Conservation (phyloP, 1,140 invertebrate species). For the Drosophila aff. region DNA sequence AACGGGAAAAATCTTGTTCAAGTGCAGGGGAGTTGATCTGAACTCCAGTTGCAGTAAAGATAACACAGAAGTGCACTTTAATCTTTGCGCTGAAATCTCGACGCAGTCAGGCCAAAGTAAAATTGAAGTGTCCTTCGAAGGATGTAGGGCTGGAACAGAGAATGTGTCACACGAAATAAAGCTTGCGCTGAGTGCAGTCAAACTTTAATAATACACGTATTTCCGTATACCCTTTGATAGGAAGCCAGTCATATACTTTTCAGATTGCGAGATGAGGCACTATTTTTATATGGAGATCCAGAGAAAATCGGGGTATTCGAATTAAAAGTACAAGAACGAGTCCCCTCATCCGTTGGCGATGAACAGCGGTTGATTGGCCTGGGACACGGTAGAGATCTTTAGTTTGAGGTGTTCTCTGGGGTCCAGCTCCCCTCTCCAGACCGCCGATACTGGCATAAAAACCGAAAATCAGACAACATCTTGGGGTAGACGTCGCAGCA, state of each 20-base stretch:
- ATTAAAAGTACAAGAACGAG: no score
- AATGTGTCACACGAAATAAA: conserved; percentile 40
- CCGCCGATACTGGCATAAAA: conserved; percentile 63
- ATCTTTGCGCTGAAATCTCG: conserved; percentile 78
- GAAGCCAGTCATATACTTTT: no score
- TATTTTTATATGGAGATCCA: background rate
- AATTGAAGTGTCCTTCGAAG: conserved; percentile 66
- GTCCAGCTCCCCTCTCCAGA: conserved; percentile 25
- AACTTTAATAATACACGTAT: background rate
- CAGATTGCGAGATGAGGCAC: no score
- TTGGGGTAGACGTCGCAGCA: conserved; percentile 62
- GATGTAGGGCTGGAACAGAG: background rate
- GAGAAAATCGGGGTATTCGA: background rate
- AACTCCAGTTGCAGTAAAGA: conserved; percentile 63
- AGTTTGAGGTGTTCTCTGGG: background rate
- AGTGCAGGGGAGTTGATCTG: conserved; percentile 66
- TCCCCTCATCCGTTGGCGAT: conserved; percentile 2
- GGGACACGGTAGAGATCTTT: background rate
- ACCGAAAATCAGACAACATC: conserved; percentile 81
- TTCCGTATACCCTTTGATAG: background rate
- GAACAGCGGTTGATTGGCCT: conserved; percentile 55
- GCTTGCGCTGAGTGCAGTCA: conserved; percentile 14
- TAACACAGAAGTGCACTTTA: conserved; percentile 82
- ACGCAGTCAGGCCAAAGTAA: conserved; percentile 59
- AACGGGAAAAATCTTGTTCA: conserved; percentile 51